Evolutionary conservation across 2,113 vertebrate genomes (phyloP).

Genomic region (Leptobrachium leishanense): DNA sequence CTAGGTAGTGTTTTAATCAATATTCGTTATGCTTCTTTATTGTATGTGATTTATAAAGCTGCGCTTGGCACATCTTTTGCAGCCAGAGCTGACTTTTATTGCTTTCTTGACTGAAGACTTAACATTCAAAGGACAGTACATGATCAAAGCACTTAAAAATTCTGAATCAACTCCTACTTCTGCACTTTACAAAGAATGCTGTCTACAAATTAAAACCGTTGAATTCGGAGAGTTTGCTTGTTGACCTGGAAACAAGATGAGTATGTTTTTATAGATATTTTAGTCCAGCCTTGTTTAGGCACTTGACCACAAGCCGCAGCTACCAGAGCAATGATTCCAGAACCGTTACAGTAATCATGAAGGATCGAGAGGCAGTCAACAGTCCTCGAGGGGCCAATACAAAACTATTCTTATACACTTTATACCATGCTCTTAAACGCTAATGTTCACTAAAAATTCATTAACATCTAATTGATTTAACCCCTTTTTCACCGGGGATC

Average conservation of each 20-base stretch:
- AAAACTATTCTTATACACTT: too few relatives aligned
- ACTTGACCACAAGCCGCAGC: slow-evolving; percentile 14
- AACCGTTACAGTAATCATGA: too few relatives aligned
- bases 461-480: too few relatives aligned
- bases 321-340: background rate
- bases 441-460: too few relatives aligned
- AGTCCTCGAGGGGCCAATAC: too few relatives aligned
- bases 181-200: slow-evolving; percentile 27
- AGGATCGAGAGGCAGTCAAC: too few relatives aligned
- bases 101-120: slow-evolving; percentile 16
- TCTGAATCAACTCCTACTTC: slow-evolving; percentile 18
- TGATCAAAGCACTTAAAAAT: slow-evolving; percentile 39
- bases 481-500: too few relatives aligned
- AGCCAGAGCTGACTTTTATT: background rate
- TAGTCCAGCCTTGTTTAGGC: slow-evolving; percentile 18
- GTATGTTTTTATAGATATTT: slow-evolving; percentile 34
- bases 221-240: slow-evolving; percentile 9
- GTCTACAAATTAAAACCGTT: slow-evolving; percentile 26
- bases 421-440: too few relatives aligned
- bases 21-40: background rate
- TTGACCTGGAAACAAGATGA: slow-evolving; percentile 26
- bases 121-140: slow-evolving; percentile 14
- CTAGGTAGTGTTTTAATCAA: background rate
- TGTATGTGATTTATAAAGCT: background rate
- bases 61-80: slow-evolving; percentile 13